These are phyloP conservation scores for Silurus meridionalis DNA, from an alignment of 2,113 vertebrate species.

Conservation along the genomic window DNA sequence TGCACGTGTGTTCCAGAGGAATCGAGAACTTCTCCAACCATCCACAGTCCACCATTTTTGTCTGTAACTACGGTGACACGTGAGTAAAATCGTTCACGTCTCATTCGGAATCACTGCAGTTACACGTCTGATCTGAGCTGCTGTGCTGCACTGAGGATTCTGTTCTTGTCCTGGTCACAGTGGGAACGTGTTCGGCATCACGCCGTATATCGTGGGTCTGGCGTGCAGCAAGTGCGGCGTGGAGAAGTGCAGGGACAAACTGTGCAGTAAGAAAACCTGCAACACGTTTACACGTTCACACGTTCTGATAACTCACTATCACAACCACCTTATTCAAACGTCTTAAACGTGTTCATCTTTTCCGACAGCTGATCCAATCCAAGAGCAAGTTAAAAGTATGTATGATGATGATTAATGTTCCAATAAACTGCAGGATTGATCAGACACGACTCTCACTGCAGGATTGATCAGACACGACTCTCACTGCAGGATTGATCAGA, in stretches of 20 bases:
- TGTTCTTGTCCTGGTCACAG: constrained; percentile 26
- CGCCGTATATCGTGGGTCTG: constrained; percentile 61
- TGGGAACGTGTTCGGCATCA: constrained; percentile 44
- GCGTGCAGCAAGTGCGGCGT: constrained; percentile 60
- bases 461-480: neutral
- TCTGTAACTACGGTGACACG: constrained; percentile 59
- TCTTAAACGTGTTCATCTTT: neutral
- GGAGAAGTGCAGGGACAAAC: constrained; percentile 60
- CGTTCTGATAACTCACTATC: neutral
- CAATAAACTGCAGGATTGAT: neutral
- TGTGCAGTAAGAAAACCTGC: constrained; percentile 66
- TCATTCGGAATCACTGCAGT: neutral
- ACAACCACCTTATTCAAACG: neutral
- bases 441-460: neutral
- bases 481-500: neutral
- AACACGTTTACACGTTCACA: neutral
- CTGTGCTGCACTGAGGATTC: neutral
- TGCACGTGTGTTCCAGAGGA: constrained; percentile 50
- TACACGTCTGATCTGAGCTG: neutral
- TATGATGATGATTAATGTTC: constrained; percentile 1
- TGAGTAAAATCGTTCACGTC: constrained; percentile 21
- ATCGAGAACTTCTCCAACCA: constrained; percentile 47
- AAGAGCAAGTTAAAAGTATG: constrained; percentile 20
- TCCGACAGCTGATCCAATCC: constrained; percentile 19
- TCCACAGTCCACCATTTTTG: constrained; percentile 51